Evolutionary conservation across 2,113 vertebrate genomes (phyloP).

Genomic region (Abramis brama): DNA sequence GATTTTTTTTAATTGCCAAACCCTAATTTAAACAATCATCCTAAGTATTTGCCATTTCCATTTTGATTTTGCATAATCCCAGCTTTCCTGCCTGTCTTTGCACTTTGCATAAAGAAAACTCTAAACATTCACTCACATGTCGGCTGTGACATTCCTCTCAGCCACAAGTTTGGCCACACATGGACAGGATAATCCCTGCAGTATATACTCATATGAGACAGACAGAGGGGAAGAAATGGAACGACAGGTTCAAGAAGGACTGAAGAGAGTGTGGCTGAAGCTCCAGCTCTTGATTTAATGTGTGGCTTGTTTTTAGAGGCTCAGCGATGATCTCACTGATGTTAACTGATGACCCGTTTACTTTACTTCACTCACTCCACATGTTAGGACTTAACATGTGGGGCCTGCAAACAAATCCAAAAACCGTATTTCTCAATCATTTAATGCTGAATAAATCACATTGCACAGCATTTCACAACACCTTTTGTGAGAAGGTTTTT

Average conservation of each 20-base stretch:
- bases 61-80: background rate
- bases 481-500: background rate
- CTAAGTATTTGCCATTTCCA: background rate
- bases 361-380: background rate
- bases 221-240: background rate
- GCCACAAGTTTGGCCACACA: slow-evolving; percentile 36
- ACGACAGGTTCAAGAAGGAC: slow-evolving; percentile 10
- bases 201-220: slow-evolving; percentile 14
- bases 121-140: background rate
- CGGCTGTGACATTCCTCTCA: slow-evolving; percentile 37
- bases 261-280: background rate
- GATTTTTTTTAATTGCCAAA: background rate
- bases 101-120: background rate
- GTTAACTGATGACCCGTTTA: slow-evolving; percentile 12
- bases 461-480: background rate
- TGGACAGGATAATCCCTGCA: slow-evolving; percentile 15
- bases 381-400: background rate
- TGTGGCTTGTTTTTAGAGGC: background rate
- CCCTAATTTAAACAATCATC: background rate
- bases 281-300: slow-evolving; percentile 11
- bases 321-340: slow-evolving; percentile 4
- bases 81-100: background rate
- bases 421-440: background rate
- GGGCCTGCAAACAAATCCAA: background rate
- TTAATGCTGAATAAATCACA: background rate